phyloP scores from a whole-genome alignment of 2,888 invertebrate species.

The Hymenopus coronatus region DNA sequence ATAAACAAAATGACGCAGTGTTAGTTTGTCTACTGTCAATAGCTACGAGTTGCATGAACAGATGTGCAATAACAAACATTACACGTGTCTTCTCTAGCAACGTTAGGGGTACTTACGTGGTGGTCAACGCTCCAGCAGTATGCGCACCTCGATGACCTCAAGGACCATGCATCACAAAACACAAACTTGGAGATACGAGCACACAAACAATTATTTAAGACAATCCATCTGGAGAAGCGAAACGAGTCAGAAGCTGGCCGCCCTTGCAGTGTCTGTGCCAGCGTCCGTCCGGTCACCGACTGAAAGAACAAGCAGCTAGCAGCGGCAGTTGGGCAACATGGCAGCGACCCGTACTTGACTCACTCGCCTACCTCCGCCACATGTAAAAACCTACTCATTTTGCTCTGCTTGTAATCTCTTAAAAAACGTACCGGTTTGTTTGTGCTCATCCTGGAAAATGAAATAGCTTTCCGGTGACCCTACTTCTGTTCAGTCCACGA shows the following conservation, averaged over 20 bases:
- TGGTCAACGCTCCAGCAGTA: neutral
- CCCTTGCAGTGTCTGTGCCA: neutral
- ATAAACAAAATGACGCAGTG: no score
- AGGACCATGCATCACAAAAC: neutral
- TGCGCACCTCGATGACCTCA: neutral
- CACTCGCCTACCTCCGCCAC: neutral
- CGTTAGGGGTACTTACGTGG: neutral
- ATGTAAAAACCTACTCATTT: neutral
- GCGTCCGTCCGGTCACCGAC: neutral
- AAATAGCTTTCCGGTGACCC: neutral
- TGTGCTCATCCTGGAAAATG: neutral
- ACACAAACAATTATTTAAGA: neutral
- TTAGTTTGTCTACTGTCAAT: no score
- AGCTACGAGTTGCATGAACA: no score
- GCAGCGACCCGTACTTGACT: neutral
- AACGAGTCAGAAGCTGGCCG: no score
- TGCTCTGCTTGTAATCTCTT: neutral
- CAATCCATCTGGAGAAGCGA: neutral
- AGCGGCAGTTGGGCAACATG: neutral
- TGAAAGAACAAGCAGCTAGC: neutral
- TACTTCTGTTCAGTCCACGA: neutral
- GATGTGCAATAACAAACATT: no score
- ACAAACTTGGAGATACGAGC: neutral
- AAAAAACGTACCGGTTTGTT: neutral
- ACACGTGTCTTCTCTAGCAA: no score